Evolutionary conservation across 2,113 vertebrate species (phyloP).

Genomic region (Pao palembangensis): DNA sequence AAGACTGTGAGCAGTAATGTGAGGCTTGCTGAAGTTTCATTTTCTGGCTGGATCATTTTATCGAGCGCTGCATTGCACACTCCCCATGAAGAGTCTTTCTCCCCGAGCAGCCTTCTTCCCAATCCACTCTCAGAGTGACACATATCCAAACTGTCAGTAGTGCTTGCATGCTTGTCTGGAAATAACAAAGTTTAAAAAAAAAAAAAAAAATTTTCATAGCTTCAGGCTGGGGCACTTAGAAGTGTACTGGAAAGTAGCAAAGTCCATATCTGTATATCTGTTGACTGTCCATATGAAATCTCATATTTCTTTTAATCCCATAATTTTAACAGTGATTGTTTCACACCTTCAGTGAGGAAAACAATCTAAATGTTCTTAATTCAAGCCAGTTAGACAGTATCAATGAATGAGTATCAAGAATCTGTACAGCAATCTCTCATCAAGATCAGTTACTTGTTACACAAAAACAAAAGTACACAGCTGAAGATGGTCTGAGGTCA

Average conservation of each 20-base stretch:
- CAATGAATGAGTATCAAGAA: too few species aligned
- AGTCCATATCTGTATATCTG: background rate
- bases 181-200: background rate
- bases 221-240: background rate
- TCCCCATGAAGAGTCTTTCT: constrained; percentile 3
- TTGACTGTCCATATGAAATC: background rate
- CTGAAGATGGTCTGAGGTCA: too few species aligned
- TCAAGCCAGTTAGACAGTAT: too few species aligned
- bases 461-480: too few species aligned
- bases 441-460: too few species aligned
- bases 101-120: constrained; percentile 2
- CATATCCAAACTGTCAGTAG: background rate
- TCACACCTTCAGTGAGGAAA: too few species aligned
- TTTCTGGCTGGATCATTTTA: constrained; percentile 24
- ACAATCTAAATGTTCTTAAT: too few species aligned
- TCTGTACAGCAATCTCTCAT: too few species aligned
- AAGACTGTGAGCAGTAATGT: constrained; percentile 37
- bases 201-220: background rate
- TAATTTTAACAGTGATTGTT: too few species aligned
- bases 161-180: background rate
- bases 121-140: background rate
- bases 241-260: background rate
- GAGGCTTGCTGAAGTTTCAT: constrained; percentile 32
- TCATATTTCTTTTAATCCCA: background rate
- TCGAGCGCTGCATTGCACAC: background rate